Evolutionary conservation across 2,797 vertebrate genomes (phyloP).

Genomic region (Diceros bicornis): DNA sequence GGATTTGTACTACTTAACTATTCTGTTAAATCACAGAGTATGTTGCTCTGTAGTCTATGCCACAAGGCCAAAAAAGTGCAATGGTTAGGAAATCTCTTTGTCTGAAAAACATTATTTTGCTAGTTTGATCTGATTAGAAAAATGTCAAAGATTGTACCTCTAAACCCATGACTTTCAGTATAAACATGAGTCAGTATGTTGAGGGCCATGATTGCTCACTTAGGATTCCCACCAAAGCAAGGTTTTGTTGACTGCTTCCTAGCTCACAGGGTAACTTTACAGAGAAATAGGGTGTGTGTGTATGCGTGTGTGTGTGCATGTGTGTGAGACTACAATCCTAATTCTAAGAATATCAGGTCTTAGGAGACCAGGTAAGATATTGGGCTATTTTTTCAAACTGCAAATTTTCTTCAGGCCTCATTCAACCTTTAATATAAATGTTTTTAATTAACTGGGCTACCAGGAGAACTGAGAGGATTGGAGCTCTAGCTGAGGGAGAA

Average conservation of each 20-base stretch:
- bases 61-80: background rate
- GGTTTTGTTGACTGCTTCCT: background rate
- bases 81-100: constrained; percentile 57
- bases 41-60: background rate
- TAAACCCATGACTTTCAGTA: background rate
- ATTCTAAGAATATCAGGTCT: background rate
- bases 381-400: constrained; percentile 34
- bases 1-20: constrained; percentile 10
- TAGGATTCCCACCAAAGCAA: background rate
- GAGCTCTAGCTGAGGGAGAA: background rate
- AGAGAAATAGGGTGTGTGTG: background rate
- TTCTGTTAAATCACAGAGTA: constrained; percentile 59
- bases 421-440: background rate
- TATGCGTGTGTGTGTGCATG: too few relatives aligned
- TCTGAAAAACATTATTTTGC: constrained; percentile 56
- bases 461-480: background rate
- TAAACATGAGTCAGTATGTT: background rate
- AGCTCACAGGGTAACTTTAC: background rate
- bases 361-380: background rate
- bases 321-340: too few relatives aligned
- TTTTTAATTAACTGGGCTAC: background rate
- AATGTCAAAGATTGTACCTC: background rate
- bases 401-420: background rate
- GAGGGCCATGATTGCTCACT: background rate
- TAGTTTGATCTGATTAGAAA: constrained; percentile 55